phyloP scores from a whole-genome alignment of 2,113 vertebrate genomes.

The Cepphus grylle region DNA sequence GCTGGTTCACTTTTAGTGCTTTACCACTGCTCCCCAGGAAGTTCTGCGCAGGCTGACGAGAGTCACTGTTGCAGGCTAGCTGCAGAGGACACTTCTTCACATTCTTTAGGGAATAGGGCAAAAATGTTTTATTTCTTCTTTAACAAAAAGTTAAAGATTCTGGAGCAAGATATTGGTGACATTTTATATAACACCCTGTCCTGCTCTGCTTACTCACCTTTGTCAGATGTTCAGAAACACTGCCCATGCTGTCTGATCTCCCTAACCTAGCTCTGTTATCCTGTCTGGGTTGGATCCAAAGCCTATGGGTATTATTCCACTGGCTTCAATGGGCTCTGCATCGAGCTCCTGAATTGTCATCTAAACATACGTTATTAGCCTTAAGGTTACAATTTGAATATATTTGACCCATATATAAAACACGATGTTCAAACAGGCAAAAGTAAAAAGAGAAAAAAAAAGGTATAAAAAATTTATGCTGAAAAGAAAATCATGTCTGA shows the following conservation, averaged over 20 bases:
- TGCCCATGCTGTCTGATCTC: background rate
- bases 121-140: background rate
- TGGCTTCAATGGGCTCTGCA: background rate
- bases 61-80: background rate
- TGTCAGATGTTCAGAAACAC: background rate
- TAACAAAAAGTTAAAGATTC: background rate
- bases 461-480: background rate
- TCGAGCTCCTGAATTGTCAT: background rate
- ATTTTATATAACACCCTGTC: background rate
- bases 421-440: background rate
- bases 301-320: background rate
- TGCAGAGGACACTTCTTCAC: background rate
- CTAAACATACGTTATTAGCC: background rate
- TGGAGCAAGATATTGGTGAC: background rate
- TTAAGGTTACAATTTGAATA: background rate
- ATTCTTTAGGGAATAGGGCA: background rate
- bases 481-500: background rate
- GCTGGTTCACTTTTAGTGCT: background rate
- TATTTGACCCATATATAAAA: background rate
- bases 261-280: background rate
- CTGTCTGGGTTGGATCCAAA: background rate
- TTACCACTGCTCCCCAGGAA: background rate
- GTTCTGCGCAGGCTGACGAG: background rate
- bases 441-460: background rate
- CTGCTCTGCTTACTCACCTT: background rate